Conservation (phyloP, 2,888 invertebrate genomes). For the Megaustenia siamemsis region DNA sequence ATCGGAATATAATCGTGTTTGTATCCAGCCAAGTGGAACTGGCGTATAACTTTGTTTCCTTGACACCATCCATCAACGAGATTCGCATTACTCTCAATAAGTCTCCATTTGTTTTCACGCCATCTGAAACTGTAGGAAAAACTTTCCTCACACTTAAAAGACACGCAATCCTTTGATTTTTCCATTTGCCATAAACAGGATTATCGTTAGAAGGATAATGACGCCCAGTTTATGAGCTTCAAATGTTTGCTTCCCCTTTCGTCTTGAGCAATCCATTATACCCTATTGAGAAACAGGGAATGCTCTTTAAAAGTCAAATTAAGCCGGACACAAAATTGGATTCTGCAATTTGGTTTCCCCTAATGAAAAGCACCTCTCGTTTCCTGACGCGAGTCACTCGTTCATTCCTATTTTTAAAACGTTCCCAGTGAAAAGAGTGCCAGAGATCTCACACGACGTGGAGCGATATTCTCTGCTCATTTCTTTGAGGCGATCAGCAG, state of each 20-base stretch:
- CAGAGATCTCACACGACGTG: constrained; percentile 38
- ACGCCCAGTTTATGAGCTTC: constrained; percentile 45
- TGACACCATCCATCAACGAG: constrained; percentile 42
- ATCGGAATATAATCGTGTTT: constrained; percentile 43
- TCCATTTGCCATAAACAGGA: constrained; percentile 56
- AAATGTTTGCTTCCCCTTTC: constrained; percentile 48
- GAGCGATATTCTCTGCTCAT: constrained; percentile 50
- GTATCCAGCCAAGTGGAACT: constrained; percentile 31
- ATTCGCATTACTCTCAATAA: constrained; percentile 48
- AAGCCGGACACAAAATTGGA: constrained; percentile 59
- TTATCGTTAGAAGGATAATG: constrained; percentile 48
- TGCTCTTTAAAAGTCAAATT: constrained; percentile 59
- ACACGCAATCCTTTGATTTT: constrained; percentile 45
- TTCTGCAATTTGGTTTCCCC: constrained; percentile 58
- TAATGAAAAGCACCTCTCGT: constrained; percentile 54
- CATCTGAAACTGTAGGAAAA: constrained; percentile 16
- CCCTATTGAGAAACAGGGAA: constrained; percentile 55
- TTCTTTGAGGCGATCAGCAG: constrained; percentile 41
- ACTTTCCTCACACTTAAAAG: constrained; percentile 44
- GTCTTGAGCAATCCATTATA: constrained; percentile 54
- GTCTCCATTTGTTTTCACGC: constrained; percentile 43
- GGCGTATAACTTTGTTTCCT: constrained; percentile 38
- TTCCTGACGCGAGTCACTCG: constrained; percentile 53
- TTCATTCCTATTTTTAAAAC: constrained; percentile 52
- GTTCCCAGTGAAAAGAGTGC: constrained; percentile 31